Conservation (phyloP, 1,140 invertebrate species). For the Scaptomyza pallida region DNA sequence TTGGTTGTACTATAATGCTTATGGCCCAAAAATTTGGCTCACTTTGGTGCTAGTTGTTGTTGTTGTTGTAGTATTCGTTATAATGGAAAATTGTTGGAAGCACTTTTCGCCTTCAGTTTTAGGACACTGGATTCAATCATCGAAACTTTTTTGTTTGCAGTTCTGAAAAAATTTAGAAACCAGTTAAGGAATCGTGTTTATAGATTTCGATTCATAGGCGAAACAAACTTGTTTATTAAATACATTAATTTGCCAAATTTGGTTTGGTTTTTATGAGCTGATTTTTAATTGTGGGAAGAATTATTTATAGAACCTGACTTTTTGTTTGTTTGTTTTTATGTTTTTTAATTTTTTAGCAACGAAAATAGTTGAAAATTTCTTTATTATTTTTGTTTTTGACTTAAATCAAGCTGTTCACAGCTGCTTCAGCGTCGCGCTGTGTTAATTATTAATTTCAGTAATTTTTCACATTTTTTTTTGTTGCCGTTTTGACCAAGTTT, state of each 20-base stretch:
- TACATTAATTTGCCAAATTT: slow-evolving; percentile 14
- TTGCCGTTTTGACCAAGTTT: slow-evolving; percentile 18
- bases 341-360: background rate
- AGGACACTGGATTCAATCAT: slow-evolving; percentile 54
- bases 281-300: background rate
- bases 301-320: background rate
- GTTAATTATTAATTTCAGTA: slow-evolving; percentile 39
- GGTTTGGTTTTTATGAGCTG: slow-evolving; percentile 1
- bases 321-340: background rate
- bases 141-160: slow-evolving; percentile 48
- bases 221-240: slow-evolving; percentile 9
- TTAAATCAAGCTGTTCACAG: slow-evolving; percentile 13
- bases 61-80: slow-evolving; percentile 53
- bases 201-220: background rate
- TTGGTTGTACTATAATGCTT: background rate
- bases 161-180: slow-evolving; percentile 45
- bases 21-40: slow-evolving; percentile 5
- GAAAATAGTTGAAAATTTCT: background rate
- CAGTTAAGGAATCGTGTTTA: slow-evolving; percentile 16
- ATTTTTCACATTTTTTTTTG: slow-evolving; percentile 28
- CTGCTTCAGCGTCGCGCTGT: slow-evolving; percentile 11
- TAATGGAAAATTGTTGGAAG: slow-evolving; percentile 68
- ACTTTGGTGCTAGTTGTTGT: slow-evolving; percentile 56
- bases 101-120: slow-evolving; percentile 51
- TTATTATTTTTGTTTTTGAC: background rate